phyloP scores from a whole-genome alignment of 2,888 invertebrate genomes.

The Palloptera scutellata region DNA sequence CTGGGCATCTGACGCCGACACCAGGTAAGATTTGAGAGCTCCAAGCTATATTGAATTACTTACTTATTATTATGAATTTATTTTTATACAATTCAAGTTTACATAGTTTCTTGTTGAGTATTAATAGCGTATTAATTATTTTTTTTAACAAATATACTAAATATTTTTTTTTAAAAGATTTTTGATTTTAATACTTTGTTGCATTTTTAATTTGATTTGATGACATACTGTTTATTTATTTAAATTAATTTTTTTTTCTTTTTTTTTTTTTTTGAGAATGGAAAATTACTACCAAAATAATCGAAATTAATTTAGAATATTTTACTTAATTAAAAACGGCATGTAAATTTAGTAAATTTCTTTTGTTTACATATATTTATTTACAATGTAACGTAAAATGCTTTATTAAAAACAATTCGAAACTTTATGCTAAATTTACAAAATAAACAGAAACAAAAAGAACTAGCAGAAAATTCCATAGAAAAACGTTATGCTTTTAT shows the following conservation, averaged over 20 bases:
- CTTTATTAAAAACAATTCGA: no score
- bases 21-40: constrained; percentile 62
- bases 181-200: constrained; percentile 6
- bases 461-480: no score
- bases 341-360: no score
- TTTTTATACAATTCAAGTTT: background rate
- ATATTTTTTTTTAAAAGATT: background rate
- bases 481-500: no score
- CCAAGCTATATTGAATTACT: constrained; percentile 24
- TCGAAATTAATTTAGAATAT: no score
- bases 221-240: constrained; percentile 20
- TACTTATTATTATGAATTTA: constrained; percentile 24
- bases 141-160: constrained; percentile 7
- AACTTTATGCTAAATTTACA: no score
- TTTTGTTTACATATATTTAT: no score
- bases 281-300: no score
- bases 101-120: background rate
- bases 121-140: background rate
- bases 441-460: no score
- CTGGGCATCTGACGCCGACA: constrained; percentile 69
- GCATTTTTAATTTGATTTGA: constrained; percentile 4
- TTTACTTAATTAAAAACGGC: no score
- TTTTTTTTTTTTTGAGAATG: no score
- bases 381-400: no score
- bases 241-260: background rate